Base-by-base conservation (phyloP, 2,797 vertebrate genomes). In the Centropyge bicolor region DNA sequence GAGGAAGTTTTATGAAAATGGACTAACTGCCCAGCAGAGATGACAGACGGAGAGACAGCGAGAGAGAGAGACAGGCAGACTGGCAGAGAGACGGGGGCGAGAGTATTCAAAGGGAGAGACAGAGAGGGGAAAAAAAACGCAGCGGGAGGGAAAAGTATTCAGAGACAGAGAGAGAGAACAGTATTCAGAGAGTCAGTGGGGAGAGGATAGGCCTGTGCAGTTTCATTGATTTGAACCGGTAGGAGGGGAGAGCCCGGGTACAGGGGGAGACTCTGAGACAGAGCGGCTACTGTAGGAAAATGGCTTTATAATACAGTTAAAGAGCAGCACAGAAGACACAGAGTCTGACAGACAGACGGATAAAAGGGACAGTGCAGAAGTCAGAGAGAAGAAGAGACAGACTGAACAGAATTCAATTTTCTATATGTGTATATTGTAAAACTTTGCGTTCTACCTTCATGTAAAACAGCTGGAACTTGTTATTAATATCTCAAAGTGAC, bases 1-100 rank as follows among this genome's bases (percentile, higher is more conserved):
- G 86, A 89, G 86, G 82, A 84, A 91, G 86, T 93, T 91, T 93
- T 92, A 91, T 93, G 89, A 85, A 92, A 92, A 87, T 87, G 69
- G 76, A 81, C 84, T 46, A 69, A 91, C 84, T 85, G 86, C 92
- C 90, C 87, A 89, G 81, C 89, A 82, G 82, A 76, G 88, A 86
- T 81, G 82, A 87, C 78, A 79, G 81, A 79, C 88, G 81, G 73
- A 52, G 62, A 74, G 81, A 84, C 38, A 49, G 79, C 48, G 19
- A 71, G 41, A 78, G 60, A 70, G 78, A 63, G 63, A 43, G 80
- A 61, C 70, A 67, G 73, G 60, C 59, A 24, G 77, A 62, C 62
- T 27, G 35, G 70, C 41, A 19, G 69, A 41, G 56, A 76, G 71
- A 74, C 13, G 76, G 74, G 66, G 70, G 73, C 49, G 74, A 75